These are phyloP conservation scores for Helogale parvula DNA, from an alignment of 2,113 vertebrate genomes.

Conservation along the genomic window DNA sequence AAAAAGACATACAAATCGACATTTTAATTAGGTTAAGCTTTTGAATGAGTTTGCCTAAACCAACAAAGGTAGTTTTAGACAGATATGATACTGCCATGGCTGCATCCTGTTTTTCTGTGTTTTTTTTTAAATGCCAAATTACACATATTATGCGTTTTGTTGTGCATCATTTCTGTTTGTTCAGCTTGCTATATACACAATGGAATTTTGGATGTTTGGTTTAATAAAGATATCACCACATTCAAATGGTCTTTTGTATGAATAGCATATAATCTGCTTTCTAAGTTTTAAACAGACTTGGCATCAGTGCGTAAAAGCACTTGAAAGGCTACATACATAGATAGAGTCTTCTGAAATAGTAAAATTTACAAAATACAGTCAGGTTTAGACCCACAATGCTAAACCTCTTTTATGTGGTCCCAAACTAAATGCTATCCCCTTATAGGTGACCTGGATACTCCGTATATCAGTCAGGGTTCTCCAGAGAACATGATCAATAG, in stretches of 20 bases:
- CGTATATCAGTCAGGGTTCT: not conserved
- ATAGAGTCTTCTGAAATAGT: not conserved
- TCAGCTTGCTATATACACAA: not conserved
- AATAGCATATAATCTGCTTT: not conserved
- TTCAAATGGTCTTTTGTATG: not conserved
- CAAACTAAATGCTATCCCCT: not conserved
- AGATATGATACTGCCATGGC: not conserved
- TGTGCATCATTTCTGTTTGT: conserved; percentile 50
- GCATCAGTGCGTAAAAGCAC: not conserved
- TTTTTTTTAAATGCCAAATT: not conserved
- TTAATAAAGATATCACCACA: conserved; percentile 13
- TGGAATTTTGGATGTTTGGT: not conserved
- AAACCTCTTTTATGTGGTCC: not conserved
- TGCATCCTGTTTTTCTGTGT: not conserved
- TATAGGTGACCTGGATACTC: not conserved
- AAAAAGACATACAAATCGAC: conserved; percentile 8
- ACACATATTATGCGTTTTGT: not conserved
- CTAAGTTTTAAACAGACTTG: not conserved
- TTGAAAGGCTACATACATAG: not conserved
- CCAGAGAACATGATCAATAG: not conserved
- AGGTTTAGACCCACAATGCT: not conserved
- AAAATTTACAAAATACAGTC: not conserved
- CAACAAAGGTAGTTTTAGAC: not conserved
- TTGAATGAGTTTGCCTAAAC: conserved; percentile 19
- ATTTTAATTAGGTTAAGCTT: conserved; percentile 55